A percentile compares a stretch with the other conserved stretches of the same genome.
Conservation (phyloP, 2,113 vertebrate genomes). For the Apodemus speciosus region DNA sequence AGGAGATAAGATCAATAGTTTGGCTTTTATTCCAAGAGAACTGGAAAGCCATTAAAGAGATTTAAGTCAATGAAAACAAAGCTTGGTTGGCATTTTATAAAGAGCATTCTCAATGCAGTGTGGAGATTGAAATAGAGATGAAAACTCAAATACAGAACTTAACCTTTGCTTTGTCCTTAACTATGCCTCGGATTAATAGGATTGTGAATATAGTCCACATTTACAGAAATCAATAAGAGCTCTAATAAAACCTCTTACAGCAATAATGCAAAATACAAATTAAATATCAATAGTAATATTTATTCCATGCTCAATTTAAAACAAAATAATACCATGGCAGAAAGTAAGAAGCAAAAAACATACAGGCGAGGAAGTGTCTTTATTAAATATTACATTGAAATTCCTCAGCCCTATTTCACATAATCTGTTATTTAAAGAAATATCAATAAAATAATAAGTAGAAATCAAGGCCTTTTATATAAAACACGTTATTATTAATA, state of each 20-base stretch:
- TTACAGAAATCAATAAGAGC: neutral
- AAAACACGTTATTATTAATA: neutral
- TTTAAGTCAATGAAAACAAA: neutral
- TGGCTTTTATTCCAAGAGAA: conserved; percentile 1
- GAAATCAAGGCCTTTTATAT: neutral
- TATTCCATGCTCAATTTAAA: neutral
- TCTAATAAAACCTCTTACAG: neutral
- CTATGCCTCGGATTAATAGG: neutral
- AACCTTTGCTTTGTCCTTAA: neutral
- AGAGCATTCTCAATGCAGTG: neutral
- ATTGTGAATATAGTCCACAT: neutral
- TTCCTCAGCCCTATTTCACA: neutral
- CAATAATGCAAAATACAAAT: neutral
- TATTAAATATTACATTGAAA: neutral
- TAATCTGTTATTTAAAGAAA: neutral
- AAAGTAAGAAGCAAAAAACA: neutral
- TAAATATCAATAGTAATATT: neutral
- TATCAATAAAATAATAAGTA: neutral
- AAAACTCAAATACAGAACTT: neutral
- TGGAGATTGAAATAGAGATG: neutral
- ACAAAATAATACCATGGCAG: neutral
- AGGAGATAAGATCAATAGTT: neutral
- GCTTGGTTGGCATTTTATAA: neutral
- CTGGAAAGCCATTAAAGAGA: neutral
- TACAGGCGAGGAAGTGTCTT: neutral